Base-by-base conservation (phyloP, 1,140 invertebrate species). In the Leptinotarsa texana region DNA sequence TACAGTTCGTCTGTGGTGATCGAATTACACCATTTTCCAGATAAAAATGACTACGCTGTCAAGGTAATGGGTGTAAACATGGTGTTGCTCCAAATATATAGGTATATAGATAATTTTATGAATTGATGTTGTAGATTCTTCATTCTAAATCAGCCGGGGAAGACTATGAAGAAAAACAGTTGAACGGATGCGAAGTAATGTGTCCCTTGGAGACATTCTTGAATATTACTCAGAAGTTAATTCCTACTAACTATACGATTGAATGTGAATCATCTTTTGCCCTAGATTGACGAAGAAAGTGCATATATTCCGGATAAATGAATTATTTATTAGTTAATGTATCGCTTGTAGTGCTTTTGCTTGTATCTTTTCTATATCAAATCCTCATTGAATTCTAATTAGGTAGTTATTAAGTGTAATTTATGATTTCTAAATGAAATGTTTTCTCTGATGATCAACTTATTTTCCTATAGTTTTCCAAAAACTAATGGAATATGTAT, bases 11-110 rank as follows among this genome's bases (percentile, higher is more conserved):
- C 82, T 11, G 76, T 86, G 13, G 77, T 86, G 49, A 18, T 86
- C 6, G 86, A 87, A 75, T 75, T 86, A 17, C 80, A 82, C 75
- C 72, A 81, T 68, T 77, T 91, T 62, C 89, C 89, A 13, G 63
- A 69, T 15, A 72, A 65, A 18, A 66, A 79, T 61, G 47, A 76
- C 21, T 77, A 78, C 42, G 74, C 77, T 8, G 77, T 80, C 15
- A 78, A 77, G 68, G 78, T 80, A 69, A 77, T 69, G 4, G n/a
- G 6, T 17, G 1, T 17, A n/a, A 57, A 15, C 13, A 15, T 0
- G 17, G 3, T 13, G 51, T 17, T 17, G 13, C 0, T 5, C 17
- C 51, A 57, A 18, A 57, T 57, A 57, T 17, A n/a, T 57, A 51
- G 49, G n/a, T 17, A 57, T 57, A 15, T 17, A 15, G 13, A 57